Evolutionary conservation across 2,113 vertebrate genomes (phyloP).

Genomic region (Mixornis gularis): DNA sequence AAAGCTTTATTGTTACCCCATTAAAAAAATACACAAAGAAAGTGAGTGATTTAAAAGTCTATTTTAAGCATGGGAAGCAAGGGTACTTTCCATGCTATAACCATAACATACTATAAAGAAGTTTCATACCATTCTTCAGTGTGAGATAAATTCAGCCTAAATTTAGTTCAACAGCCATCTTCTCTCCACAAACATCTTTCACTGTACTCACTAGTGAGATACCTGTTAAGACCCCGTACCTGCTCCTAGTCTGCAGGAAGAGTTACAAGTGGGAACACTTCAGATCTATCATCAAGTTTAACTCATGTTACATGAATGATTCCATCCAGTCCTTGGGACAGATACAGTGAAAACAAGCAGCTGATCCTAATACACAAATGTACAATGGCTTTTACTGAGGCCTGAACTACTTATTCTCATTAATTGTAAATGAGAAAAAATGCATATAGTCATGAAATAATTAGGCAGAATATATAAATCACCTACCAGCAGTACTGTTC

Average conservation of each 20-base stretch:
- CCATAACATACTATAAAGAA: neutral
- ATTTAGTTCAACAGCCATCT: neutral
- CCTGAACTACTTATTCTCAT: neutral
- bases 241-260: neutral
- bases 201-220: neutral
- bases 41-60: neutral
- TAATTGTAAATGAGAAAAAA: neutral
- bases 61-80: neutral
- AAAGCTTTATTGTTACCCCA: neutral
- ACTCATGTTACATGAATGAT: neutral
- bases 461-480: neutral
- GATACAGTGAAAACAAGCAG: neutral
- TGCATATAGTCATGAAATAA: neutral
- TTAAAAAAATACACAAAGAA: neutral
- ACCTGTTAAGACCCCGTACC: neutral
- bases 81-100: neutral
- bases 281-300: neutral
- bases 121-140: neutral
- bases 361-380: neutral
- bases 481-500: neutral
- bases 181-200: neutral
- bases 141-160: neutral
- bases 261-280: neutral
- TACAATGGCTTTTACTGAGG: neutral
- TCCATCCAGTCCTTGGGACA: neutral